Evolutionary conservation across 2,113 vertebrate genomes (phyloP).

Genomic region (Amblyornis subalaris): DNA sequence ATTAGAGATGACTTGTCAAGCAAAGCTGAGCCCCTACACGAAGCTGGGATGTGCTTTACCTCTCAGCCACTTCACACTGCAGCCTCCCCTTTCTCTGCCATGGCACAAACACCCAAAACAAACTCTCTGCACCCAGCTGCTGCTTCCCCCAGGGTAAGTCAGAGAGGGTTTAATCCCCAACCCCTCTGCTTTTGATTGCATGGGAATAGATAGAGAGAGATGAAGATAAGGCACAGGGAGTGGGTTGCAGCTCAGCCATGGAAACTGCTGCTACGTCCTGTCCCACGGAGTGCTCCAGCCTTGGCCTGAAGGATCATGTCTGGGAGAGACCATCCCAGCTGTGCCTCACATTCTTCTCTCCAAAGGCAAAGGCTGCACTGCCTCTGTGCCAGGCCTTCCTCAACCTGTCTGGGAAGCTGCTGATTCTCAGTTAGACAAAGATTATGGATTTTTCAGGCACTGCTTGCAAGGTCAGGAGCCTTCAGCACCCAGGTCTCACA

Average conservation of each 20-base stretch:
- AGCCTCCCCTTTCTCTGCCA: background rate
- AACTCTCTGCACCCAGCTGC: background rate
- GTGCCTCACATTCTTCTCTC: background rate
- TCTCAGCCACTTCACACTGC: background rate
- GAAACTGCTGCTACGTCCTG: background rate
- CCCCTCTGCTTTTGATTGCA: background rate
- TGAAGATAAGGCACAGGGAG: background rate
- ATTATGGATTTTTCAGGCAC: background rate
- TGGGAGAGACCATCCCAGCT: background rate
- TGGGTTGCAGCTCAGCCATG: background rate
- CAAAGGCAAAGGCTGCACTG: background rate
- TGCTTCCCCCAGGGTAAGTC: background rate
- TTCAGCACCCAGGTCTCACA: background rate
- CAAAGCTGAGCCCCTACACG: background rate
- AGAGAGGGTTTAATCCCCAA: background rate
- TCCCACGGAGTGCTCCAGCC: background rate
- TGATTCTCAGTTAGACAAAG: background rate
- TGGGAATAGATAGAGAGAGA: background rate
- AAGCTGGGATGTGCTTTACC: background rate
- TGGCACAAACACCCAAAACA: background rate
- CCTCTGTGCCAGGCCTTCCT: background rate
- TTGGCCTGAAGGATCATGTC: background rate
- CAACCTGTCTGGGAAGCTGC: background rate
- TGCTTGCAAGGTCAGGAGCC: background rate
- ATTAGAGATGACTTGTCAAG: background rate